A percentile compares a stretch with the other conserved stretches of the same genome.
Evolutionary conservation across 2,797 vertebrate genomes (phyloP).

Genomic region (Betta splendens): DNA sequence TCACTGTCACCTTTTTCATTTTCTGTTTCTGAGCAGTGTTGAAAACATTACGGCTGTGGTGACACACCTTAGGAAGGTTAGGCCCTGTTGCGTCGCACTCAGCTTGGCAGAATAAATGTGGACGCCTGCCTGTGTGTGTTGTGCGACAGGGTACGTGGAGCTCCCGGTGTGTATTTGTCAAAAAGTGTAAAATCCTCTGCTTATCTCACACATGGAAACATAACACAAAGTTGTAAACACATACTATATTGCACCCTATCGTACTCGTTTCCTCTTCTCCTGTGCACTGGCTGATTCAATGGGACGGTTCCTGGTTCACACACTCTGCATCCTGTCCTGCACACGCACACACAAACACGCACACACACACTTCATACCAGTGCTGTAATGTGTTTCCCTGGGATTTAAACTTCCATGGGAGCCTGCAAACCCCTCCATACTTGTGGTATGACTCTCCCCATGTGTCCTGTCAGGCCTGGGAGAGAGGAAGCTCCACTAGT

Average conservation of each 20-base stretch:
- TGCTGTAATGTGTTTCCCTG: slow-evolving; percentile 68
- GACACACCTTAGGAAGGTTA: slow-evolving; percentile 71
- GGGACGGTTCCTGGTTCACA: slow-evolving; percentile 73
- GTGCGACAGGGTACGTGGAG: slow-evolving; percentile 24
- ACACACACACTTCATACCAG: slow-evolving; percentile 50
- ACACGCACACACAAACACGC: slow-evolving; percentile 56
- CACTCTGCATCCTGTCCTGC: slow-evolving; percentile 72
- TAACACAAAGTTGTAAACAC: slow-evolving; percentile 49
- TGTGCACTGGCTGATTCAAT: slow-evolving; percentile 61
- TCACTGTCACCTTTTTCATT: slow-evolving; percentile 36
- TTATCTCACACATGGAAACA: slow-evolving; percentile 35
- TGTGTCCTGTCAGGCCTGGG: slow-evolving; percentile 71
- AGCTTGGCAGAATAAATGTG: slow-evolving; percentile 39
- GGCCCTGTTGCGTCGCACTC: slow-evolving; percentile 54
- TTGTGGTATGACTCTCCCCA: slow-evolving; percentile 77
- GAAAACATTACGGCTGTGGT: slow-evolving; percentile 61
- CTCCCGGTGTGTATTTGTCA: slow-evolving; percentile 27
- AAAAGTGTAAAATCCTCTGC: slow-evolving; percentile 33
- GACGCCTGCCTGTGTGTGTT: slow-evolving; percentile 42
- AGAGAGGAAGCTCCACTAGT: slow-evolving; percentile 67
- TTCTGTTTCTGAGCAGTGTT: slow-evolving; percentile 46
- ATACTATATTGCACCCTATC: slow-evolving; percentile 52
- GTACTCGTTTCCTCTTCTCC: slow-evolving; percentile 51
- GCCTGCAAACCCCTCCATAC: slow-evolving; percentile 79
- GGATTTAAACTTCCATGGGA: slow-evolving; percentile 81